A percentile compares a stretch with the other conserved stretches of the same genome.
These are phyloP conservation scores for Prionace glauca DNA, from an alignment of 2,797 vertebrate species.

Conservation along the genomic window DNA sequence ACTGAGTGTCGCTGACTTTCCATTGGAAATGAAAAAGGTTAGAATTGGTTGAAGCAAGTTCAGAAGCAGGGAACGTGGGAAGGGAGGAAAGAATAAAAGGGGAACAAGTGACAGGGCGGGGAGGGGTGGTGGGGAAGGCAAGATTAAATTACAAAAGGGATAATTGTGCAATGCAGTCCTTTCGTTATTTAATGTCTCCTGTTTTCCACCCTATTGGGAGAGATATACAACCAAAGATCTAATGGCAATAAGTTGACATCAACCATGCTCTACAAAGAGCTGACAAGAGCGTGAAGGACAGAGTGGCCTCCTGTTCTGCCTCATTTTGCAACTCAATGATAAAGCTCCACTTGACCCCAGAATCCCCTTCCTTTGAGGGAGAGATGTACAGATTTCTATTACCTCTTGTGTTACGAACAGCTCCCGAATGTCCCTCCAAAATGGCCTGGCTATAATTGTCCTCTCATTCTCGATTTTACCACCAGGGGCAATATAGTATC, in stretches of 20 bases:
- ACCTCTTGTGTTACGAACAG: neutral
- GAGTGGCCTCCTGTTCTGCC: neutral
- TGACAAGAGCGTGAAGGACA: neutral
- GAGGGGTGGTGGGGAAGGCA: neutral
- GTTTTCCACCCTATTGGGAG: neutral
- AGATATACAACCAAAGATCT: neutral
- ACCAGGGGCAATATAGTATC: neutral
- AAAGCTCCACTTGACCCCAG: neutral
- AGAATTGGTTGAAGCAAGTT: neutral
- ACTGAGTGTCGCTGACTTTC: neutral
- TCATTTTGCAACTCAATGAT: neutral
- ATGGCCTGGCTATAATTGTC: neutral
- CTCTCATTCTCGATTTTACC: neutral
- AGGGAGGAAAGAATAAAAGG: neutral
- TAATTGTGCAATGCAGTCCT: neutral
- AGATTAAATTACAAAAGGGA: neutral
- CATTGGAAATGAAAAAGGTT: neutral
- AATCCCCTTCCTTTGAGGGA: neutral
- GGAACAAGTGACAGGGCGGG: neutral
- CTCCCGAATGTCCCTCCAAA: neutral
- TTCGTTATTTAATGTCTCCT: neutral
- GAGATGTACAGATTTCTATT: neutral
- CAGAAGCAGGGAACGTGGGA: neutral
- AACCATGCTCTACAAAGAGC: neutral
- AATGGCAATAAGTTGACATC: neutral